Conservation (phyloP, 2,797 vertebrate genomes). For the Ambastaia sidthimunki region DNA sequence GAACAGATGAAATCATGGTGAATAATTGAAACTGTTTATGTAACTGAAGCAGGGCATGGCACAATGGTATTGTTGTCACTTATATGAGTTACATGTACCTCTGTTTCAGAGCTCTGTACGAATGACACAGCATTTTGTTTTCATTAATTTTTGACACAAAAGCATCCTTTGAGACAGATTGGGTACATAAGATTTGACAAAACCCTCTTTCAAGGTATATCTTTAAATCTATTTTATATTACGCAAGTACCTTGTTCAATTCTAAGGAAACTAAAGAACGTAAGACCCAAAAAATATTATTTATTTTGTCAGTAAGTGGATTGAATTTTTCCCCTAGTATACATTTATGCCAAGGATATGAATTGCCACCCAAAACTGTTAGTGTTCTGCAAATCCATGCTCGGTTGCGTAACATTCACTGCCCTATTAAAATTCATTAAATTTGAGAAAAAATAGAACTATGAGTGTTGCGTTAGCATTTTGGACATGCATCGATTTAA, state of each 20-base stretch:
- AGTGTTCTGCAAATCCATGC: background rate
- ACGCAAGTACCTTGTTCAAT: background rate
- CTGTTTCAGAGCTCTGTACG: background rate
- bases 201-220: background rate
- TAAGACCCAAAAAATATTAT: no score
- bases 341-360: slow-evolving; percentile 6
- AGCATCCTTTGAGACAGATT: background rate
- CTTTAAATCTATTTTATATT: background rate
- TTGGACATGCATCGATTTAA: background rate
- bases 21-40: slow-evolving; percentile 3
- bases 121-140: slow-evolving; percentile 12
- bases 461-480: background rate
- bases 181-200: slow-evolving; percentile 2
- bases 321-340: background rate
- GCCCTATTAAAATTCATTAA: background rate
- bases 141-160: slow-evolving; percentile 26
- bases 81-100: slow-evolving; percentile 1
- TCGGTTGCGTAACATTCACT: background rate
- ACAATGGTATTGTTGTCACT: slow-evolving; percentile 1
- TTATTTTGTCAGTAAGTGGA: background rate
- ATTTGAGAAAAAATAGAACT: background rate
- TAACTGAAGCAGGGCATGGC: background rate
- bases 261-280: no score
- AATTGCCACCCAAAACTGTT: background rate
- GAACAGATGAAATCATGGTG: slow-evolving; percentile 2